Evolutionary conservation across 2,797 vertebrate genomes (phyloP).

Genomic region (Rhodeus uyekii): DNA sequence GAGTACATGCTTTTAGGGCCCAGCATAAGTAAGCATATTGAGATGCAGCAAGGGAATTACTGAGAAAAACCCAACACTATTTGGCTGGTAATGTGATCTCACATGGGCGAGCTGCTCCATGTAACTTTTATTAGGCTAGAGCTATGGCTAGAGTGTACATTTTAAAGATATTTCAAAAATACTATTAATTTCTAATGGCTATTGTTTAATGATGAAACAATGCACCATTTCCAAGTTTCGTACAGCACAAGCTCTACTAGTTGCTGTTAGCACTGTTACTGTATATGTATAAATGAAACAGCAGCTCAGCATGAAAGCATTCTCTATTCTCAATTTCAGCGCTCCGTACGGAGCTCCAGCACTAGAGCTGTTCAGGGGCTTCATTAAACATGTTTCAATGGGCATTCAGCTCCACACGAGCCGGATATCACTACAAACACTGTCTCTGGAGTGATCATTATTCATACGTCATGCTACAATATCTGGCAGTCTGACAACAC

Average conservation of each 20-base stretch:
- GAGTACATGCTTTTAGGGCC: too few relatives aligned
- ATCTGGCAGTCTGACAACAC: slow-evolving; percentile 6
- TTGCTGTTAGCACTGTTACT: not conserved
- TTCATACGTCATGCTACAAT: not conserved
- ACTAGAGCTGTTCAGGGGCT: not conserved
- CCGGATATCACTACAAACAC: not conserved
- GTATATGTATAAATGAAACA: not conserved
- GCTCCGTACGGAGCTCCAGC: not conserved
- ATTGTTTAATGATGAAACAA: not conserved
- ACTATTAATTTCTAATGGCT: not conserved
- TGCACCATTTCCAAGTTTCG: not conserved
- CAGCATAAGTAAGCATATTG: too few relatives aligned
- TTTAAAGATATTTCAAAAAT: too few relatives aligned
- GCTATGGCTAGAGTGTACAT: too few relatives aligned
- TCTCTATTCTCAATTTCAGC: slow-evolving; percentile 25
- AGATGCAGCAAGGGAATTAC: too few relatives aligned
- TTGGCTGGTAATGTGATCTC: too few relatives aligned
- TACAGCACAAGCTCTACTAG: not conserved
- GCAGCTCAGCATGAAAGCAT: not conserved
- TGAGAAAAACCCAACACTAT: too few relatives aligned
- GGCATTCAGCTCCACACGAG: not conserved
- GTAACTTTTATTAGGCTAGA: too few relatives aligned
- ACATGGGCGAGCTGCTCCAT: too few relatives aligned
- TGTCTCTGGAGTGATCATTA: not conserved
- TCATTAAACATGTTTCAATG: slow-evolving; percentile 19